These are phyloP conservation scores for Colinus virginianus DNA, from an alignment of 2,113 vertebrate genomes.

Conservation along the genomic window DNA sequence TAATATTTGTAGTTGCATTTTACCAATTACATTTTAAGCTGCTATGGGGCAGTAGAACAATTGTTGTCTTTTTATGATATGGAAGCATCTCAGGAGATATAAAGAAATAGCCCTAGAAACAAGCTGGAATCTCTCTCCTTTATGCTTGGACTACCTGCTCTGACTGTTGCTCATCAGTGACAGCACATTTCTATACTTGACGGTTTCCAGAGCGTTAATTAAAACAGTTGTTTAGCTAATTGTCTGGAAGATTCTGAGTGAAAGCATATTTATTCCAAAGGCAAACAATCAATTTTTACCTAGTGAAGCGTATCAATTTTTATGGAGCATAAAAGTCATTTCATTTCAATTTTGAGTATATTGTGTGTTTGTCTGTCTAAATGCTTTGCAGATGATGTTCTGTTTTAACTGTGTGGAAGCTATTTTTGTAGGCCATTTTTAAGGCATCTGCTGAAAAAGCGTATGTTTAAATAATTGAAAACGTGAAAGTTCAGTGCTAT, in stretches of 20 bases:
- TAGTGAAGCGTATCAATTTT: slow-evolving; percentile 48
- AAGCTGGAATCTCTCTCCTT: background rate
- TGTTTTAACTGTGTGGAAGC: background rate
- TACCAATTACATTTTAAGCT: background rate
- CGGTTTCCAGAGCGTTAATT: slow-evolving; percentile 54
- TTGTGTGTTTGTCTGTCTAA: slow-evolving; percentile 32
- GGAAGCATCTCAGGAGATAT: background rate
- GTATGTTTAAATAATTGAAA: background rate
- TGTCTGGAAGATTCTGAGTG: slow-evolving; percentile 57
- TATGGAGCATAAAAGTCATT: slow-evolving; percentile 49
- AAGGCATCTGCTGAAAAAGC: background rate
- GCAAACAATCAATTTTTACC: slow-evolving; percentile 63
- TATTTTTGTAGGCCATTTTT: background rate
- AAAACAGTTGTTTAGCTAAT: slow-evolving; percentile 69
- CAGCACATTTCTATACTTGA: slow-evolving; percentile 46
- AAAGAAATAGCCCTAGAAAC: background rate
- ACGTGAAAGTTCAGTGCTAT: background rate
- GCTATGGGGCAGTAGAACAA: background rate
- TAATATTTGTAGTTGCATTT: background rate
- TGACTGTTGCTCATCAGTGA: slow-evolving; percentile 37
- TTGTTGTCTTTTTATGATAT: background rate
- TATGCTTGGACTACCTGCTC: background rate
- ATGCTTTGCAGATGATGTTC: background rate
- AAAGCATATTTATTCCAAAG: slow-evolving; percentile 66
- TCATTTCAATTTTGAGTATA: slow-evolving; percentile 45